A percentile compares a stretch with the other conserved stretches of the same genome.
These are phyloP conservation scores for Bathynomus jamesi DNA, from an alignment of 1,140 invertebrate species.

Conservation along the genomic window DNA sequence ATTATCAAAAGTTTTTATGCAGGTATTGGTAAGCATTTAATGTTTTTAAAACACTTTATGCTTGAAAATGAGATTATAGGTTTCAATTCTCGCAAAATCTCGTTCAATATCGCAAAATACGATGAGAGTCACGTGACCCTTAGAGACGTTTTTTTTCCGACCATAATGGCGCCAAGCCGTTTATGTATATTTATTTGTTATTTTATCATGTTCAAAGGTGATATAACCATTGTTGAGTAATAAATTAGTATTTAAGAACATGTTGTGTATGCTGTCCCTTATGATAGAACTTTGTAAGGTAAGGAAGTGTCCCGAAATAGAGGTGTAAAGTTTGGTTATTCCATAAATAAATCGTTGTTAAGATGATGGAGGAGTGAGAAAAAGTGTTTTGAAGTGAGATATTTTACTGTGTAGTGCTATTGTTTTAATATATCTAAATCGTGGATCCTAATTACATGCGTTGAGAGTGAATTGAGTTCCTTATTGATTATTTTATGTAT, in stretches of 20 bases:
- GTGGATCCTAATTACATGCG: background rate
- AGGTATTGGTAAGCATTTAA: too few relatives aligned
- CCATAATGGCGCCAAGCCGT: slow-evolving; percentile 54
- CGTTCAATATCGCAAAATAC: slow-evolving; percentile 42
- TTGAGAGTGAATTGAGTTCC: background rate
- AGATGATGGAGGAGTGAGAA: background rate
- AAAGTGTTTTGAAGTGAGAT: background rate
- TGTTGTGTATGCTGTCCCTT: slow-evolving; percentile 23
- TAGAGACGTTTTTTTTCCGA: slow-evolving; percentile 50
- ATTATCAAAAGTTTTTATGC: too few relatives aligned
- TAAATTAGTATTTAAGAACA: slow-evolving; percentile 32
- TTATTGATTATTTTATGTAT: background rate
- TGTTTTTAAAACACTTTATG: background rate
- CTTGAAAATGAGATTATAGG: background rate
- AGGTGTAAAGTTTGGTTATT: slow-evolving; percentile 17
- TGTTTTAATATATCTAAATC: background rate
- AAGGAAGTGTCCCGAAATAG: slow-evolving; percentile 24
- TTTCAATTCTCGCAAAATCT: slow-evolving; percentile 18
- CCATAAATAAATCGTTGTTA: slow-evolving; percentile 27
- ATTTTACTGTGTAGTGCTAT: background rate
- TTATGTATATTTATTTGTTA: slow-evolving; percentile 38
- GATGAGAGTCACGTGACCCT: slow-evolving; percentile 49
- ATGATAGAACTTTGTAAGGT: slow-evolving; percentile 26
- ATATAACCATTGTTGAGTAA: slow-evolving; percentile 39
- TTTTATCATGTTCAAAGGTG: slow-evolving; percentile 47